phyloP scores from a whole-genome alignment of 2,888 invertebrate species.

The Ceraclea dissimilis region DNA sequence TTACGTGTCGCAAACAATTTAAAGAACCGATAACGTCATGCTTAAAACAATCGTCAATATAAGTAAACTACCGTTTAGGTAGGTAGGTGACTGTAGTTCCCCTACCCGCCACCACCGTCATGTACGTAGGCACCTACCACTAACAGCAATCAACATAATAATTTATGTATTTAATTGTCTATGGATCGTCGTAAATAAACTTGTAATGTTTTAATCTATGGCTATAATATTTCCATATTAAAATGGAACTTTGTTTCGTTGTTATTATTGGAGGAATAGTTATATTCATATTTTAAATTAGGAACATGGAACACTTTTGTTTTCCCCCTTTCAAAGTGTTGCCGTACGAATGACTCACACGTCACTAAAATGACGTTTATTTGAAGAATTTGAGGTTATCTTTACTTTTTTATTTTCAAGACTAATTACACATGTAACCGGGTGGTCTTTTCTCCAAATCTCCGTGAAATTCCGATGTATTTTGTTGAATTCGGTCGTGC shows the following conservation, averaged over 20 bases:
- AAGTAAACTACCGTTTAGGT: too few species aligned
- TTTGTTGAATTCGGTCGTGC: too few species aligned
- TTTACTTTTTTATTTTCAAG: too few species aligned
- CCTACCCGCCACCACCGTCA: not conserved
- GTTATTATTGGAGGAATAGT: not conserved
- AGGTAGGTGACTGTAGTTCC: not conserved
- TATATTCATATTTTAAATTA: not conserved
- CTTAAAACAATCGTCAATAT: not conserved
- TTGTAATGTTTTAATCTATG: slow-evolving; percentile 2
- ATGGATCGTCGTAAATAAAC: slow-evolving; percentile 2
- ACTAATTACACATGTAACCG: too few species aligned
- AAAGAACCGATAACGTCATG: not conserved
- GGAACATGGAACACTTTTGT: too few species aligned
- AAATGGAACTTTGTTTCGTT: not conserved
- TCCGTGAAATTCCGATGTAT: not conserved
- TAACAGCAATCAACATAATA: not conserved
- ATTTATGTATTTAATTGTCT: slow-evolving; percentile 2
- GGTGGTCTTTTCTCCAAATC: too few species aligned
- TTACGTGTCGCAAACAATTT: not conserved
- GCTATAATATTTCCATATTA: not conserved
- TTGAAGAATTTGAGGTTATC: too few species aligned
- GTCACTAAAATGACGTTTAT: too few species aligned
- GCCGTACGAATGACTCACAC: too few species aligned
- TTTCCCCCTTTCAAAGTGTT: too few species aligned
- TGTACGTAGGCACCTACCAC: not conserved